Evolutionary conservation across 1,140 invertebrate species (phyloP).

Genomic region (Globodera rostochiensis): DNA sequence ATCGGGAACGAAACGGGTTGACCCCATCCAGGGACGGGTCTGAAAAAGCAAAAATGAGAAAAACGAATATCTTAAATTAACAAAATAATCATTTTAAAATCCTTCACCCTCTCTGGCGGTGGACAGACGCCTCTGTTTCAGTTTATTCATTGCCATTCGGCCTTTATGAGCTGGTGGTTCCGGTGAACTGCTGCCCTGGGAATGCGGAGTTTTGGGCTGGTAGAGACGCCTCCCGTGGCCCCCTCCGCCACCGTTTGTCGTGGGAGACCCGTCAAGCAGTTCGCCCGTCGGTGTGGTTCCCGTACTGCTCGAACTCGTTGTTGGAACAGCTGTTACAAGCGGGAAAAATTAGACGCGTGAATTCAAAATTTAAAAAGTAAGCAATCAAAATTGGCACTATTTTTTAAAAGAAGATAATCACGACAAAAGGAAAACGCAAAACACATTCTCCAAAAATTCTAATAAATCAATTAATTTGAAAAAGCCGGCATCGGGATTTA

Average conservation of each 20-base stretch:
- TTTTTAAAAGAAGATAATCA: background rate
- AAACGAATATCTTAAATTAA: background rate
- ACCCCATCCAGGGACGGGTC: background rate
- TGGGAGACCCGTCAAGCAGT: constrained; percentile 15
- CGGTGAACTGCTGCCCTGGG: constrained; percentile 35
- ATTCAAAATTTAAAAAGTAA: no score
- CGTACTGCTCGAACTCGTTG: constrained; percentile 12
- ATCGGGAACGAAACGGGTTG: constrained; percentile 26
- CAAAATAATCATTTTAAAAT: background rate
- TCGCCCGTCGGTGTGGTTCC: constrained; percentile 23
- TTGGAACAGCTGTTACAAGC: constrained; percentile 5
- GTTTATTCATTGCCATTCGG: constrained; percentile 30
- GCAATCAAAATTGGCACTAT: no score
- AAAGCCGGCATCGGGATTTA: background rate
- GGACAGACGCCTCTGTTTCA: constrained; percentile 19
- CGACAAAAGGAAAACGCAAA: background rate
- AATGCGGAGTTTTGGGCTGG: constrained; percentile 34
- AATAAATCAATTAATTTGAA: background rate
- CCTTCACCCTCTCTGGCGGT: constrained; percentile 20
- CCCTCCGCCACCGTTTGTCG: constrained; percentile 5
- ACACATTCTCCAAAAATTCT: background rate
- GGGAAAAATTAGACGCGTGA: constrained; percentile 10
- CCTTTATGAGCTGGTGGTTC: constrained; percentile 12
- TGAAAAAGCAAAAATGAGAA: constrained; percentile 16
- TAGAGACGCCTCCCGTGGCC: constrained; percentile 18